Evolutionary conservation across 37 sponge, comb jelly and placozoan species (phyloP), one percentile per base, ranked within the genome.

Genomic region (Hormiphora californensis): DNA sequence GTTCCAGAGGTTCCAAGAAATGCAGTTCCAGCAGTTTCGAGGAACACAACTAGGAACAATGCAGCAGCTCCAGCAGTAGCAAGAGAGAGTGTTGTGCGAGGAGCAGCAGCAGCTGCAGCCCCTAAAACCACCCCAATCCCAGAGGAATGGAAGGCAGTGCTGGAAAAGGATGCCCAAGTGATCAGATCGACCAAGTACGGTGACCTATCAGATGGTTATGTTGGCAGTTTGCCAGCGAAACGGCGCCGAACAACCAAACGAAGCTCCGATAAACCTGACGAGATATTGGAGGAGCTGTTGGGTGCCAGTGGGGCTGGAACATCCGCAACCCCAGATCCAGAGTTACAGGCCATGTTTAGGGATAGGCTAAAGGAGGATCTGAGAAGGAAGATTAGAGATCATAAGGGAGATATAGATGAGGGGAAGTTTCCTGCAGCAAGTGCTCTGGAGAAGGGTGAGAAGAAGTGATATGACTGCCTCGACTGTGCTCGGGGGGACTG

Each of bases 401-500:
- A n/a, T n/a, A 73, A 73, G 28, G 81, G 43, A 23, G 81, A 73
- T 41, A 46, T 73, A 23, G 43, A 73, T 73, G 81, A 73, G 35
- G 27, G 43, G 23, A 43, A 73, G 22, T 73, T 73, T 40, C 81
- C 81, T 46, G 40, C 28, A 23, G 38, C 81, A 15, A 43, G 46
- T 36, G 38, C 35, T 27, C 44, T 73, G 4, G 43, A 40, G 46
- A 73, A 73, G 28, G 59, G 25, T 57, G 25, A 57, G 5, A 27
- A 57, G n/a, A n/a, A n/a, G n/a, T n/a, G n/a, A n/a, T n/a, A n/a
- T n/a, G n/a, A n/a, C n/a, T n/a, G n/a, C n/a, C n/a, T n/a, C n/a
- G n/a, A n/a, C n/a, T n/a, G n/a, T n/a, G n/a, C n/a, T n/a, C n/a
- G n/a, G n/a, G n/a, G n/a, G n/a, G n/a, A n/a, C n/a, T n/a, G n/a